Percentiles rank a stretch among this genome's conserved stretches.
phyloP scores from a whole-genome alignment of 2,797 vertebrate genomes.

The Schizopygopsis pylzovi region DNA sequence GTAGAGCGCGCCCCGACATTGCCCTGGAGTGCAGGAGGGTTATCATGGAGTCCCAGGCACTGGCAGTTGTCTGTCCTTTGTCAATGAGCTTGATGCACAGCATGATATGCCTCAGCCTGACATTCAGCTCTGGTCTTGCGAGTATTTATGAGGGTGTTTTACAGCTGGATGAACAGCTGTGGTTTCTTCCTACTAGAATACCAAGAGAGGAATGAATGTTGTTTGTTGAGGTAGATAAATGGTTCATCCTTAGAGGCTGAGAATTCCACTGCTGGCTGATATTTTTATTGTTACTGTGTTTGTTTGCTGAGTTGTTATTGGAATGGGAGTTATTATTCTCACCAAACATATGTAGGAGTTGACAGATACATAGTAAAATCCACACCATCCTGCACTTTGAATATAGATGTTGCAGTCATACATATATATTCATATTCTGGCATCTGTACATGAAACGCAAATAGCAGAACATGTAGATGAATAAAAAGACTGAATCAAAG shows the following conservation, averaged over 20 bases:
- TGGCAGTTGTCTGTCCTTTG: constrained; percentile 26
- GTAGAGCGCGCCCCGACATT: neutral
- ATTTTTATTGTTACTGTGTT: constrained; percentile 40
- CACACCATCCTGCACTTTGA: constrained; percentile 11
- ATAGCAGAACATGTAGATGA: constrained; percentile 35
- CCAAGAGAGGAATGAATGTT: constrained; percentile 33
- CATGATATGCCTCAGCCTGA: constrained; percentile 19
- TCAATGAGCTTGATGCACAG: constrained; percentile 36
- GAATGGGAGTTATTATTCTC: constrained; percentile 37
- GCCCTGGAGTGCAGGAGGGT: constrained; percentile 22
- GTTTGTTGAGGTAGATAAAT: constrained; percentile 41
- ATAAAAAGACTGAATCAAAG: constrained; percentile 27
- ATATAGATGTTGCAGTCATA: constrained; percentile 17
- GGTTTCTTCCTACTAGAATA: constrained; percentile 30
- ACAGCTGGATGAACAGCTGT: constrained; percentile 7
- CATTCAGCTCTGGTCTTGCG: constrained; percentile 19
- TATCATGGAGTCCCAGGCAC: constrained; percentile 22
- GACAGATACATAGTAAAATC: constrained; percentile 34
- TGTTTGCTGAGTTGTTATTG: constrained; percentile 48
- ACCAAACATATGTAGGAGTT: constrained; percentile 35
- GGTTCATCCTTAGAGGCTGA: constrained; percentile 23
- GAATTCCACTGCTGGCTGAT: constrained; percentile 21
- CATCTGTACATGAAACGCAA: constrained; percentile 36
- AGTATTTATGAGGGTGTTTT: neutral
- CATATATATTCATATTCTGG: constrained; percentile 12